Evolutionary conservation across 2,888 invertebrate genomes (phyloP).

Genomic region (Stramonita haemastoma): DNA sequence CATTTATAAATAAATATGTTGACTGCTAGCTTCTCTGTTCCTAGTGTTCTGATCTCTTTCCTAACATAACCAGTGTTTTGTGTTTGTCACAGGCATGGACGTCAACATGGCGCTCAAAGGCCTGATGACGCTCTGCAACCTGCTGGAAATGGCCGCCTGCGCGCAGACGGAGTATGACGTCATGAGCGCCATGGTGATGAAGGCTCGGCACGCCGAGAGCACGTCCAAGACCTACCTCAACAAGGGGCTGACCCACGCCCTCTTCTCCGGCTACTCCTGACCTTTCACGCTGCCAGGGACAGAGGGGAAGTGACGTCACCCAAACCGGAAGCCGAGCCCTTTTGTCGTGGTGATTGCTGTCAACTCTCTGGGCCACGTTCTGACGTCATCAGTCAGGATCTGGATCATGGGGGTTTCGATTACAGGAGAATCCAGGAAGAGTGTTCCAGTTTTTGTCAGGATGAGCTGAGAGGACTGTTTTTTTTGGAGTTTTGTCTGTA

Average conservation of each 20-base stretch:
- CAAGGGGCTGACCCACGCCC: constrained; percentile 65
- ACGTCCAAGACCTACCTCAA: constrained; percentile 64
- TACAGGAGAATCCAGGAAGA: too few species aligned
- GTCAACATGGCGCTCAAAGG: constrained; percentile 67
- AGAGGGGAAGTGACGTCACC: not conserved
- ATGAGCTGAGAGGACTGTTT: too few species aligned
- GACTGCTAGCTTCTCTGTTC: too few species aligned
- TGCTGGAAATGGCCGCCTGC: constrained; percentile 65
- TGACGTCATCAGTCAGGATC: too few species aligned
- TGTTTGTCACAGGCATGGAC: constrained; percentile 65
- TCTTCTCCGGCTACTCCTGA: constrained; percentile 40
- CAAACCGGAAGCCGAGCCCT: not conserved
- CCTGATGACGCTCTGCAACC: constrained; percentile 60
- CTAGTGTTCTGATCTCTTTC: too few species aligned
- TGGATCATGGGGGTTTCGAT: too few species aligned
- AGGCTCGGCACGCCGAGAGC: constrained; percentile 66
- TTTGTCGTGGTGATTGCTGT: not conserved
- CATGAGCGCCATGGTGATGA: constrained; percentile 64
- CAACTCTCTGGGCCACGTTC: too few species aligned
- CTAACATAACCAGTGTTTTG: not conserved
- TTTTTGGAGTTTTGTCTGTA: too few species aligned
- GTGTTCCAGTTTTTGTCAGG: too few species aligned
- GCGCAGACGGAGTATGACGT: constrained; percentile 70
- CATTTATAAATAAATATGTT: too few species aligned
- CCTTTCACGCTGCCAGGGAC: not conserved